Conservation (phyloP, 2,113 vertebrate genomes). For the Dromas ardeola region DNA sequence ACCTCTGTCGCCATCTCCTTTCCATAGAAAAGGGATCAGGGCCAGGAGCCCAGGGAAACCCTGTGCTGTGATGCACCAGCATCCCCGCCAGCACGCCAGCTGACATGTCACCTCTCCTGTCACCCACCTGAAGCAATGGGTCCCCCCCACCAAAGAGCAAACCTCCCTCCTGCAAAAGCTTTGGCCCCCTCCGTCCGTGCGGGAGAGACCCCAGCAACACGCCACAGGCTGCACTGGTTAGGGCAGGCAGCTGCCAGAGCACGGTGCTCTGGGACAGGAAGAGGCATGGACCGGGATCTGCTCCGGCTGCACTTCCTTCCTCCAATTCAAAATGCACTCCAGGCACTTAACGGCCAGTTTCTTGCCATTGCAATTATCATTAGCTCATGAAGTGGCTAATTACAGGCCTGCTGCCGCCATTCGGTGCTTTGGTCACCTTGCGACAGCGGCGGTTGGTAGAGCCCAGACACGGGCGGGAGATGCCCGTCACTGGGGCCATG, state of each 20-base stretch:
- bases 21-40: fast-evolving
- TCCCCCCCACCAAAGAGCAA: not conserved
- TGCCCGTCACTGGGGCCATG: fast-evolving
- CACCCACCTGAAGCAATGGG: fast-evolving
- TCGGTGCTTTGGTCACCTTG: not conserved
- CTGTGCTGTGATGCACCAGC: fast-evolving
- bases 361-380: not conserved
- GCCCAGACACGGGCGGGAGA: not conserved
- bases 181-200: fast-evolving
- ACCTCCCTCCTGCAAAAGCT: not conserved
- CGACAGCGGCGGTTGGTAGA: fast-evolving
- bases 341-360: not conserved
- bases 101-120: not conserved
- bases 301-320: not conserved
- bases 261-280: fast-evolving
- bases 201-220: not conserved
- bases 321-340: conserved; percentile 10
- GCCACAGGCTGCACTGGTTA: fast-evolving
- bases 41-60: not conserved
- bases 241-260: fast-evolving
- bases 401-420: not conserved
- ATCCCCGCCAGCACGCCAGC: not conserved
- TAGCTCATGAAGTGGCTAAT: not conserved
- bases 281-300: not conserved
- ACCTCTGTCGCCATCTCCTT: not conserved